Evolutionary conservation across 2,797 vertebrate species (phyloP).

Genomic region (Argya squamiceps): DNA sequence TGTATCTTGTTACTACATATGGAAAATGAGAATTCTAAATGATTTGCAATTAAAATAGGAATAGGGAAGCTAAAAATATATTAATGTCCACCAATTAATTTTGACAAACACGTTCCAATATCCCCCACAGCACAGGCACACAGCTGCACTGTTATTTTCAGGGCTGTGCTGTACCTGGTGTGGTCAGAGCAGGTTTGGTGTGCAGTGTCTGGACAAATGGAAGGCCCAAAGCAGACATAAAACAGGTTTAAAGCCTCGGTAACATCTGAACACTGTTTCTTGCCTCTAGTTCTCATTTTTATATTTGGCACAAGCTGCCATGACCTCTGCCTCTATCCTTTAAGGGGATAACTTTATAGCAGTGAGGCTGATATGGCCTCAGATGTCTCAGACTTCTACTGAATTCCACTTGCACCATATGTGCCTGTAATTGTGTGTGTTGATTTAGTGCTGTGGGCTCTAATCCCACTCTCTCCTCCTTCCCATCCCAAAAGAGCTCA

Average conservation of each 20-base stretch:
- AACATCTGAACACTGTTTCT: constrained; percentile 75
- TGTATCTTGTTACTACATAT: neutral
- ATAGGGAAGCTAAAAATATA: neutral
- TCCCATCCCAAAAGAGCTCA: constrained; percentile 32
- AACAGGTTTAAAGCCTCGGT: constrained; percentile 54
- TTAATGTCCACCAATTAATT: neutral
- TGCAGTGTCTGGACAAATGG: constrained; percentile 42
- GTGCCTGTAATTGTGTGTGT: constrained; percentile 10
- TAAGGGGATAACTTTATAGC: constrained; percentile 69
- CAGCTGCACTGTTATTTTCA: neutral
- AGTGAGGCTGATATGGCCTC: constrained; percentile 62
- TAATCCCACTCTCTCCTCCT: constrained; percentile 39
- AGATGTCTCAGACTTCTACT: constrained; percentile 47
- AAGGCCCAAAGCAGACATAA: constrained; percentile 68
- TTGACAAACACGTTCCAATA: neutral
- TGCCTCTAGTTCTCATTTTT: constrained; percentile 70
- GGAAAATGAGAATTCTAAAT: neutral
- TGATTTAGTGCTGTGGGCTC: constrained; percentile 68
- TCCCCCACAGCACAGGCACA: neutral
- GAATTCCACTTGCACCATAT: constrained; percentile 63
- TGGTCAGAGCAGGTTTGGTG: constrained; percentile 46
- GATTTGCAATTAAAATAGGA: neutral
- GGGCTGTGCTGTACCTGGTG: neutral
- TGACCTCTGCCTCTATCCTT: constrained; percentile 70
- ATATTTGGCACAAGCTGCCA: constrained; percentile 68